phyloP scores from a whole-genome alignment of 2,888 invertebrate species.

The Protodeltote pygarga region DNA sequence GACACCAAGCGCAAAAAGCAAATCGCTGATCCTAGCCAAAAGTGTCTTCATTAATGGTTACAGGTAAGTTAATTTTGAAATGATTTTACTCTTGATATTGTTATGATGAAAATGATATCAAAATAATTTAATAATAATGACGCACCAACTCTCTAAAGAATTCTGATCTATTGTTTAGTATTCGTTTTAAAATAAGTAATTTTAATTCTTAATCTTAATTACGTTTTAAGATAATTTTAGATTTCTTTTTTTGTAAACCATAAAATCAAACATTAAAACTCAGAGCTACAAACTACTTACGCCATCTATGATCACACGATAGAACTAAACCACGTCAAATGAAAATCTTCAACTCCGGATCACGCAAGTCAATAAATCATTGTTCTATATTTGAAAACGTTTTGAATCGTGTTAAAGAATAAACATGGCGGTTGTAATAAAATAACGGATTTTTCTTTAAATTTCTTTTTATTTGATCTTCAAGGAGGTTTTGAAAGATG shows the following conservation, averaged over 20 bases:
- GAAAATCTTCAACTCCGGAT: conserved; percentile 19
- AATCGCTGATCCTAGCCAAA: too few species aligned
- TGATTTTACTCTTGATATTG: too few species aligned
- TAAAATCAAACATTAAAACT: background rate
- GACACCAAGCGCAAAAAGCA: too few species aligned
- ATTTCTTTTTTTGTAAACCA: background rate
- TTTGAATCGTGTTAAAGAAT: conserved; percentile 30
- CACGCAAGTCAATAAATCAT: conserved; percentile 35
- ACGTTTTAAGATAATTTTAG: background rate
- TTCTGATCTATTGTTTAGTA: too few species aligned
- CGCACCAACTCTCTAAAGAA: too few species aligned
- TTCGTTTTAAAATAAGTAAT: too few species aligned
- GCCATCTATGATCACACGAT: conserved; percentile 35
- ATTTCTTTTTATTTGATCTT: conserved; percentile 28
- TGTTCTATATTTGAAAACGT: conserved; percentile 42
- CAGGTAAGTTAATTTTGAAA: too few species aligned
- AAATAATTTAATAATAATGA: too few species aligned
- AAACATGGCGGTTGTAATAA: conserved; percentile 33
- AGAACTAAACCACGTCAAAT: conserved; percentile 32
- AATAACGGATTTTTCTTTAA: conserved; percentile 28
- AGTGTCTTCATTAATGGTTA: too few species aligned
- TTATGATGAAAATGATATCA: too few species aligned
- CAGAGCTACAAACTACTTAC: conserved; percentile 15
- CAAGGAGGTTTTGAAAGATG: conserved; percentile 15
- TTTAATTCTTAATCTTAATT: background rate